Evolutionary conservation across 2,113 vertebrate species (phyloP), one percentile per base, ranked within the genome.

Genomic region (Pteruthius melanotis): DNA sequence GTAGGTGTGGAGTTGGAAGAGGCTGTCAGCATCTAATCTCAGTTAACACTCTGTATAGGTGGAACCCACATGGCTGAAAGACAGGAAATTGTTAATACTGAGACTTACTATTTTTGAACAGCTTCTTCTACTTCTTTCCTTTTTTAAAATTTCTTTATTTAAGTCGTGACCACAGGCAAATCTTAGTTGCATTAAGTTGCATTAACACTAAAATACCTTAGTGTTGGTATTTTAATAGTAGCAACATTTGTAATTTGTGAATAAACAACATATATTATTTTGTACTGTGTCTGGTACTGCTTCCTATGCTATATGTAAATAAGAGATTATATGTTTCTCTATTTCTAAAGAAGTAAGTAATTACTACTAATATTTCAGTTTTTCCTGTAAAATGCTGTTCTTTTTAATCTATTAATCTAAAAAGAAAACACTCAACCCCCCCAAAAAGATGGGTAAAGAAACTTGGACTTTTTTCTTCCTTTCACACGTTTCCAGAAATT

Each of bases 391-490:
- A 5, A 11, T 47, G 5, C 4, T 23, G 15, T 6, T 19, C 44
- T 39, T n/a, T 77, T 52, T 24, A 6, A 47, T 52, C 52, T 63
- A 17, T 49, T 28, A 81, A 31, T 10, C 27, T 21, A 40, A 85
- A 26, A 15, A 57, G 52, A 61, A 57, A 14, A 0, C 27, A 50
- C 44, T 72, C 28, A 54, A 16, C 3, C 3, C 7, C 7, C 2
- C 8, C 8, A 72, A 53, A 19, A 71, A 47, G 28, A 40, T 37
- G 9, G 35, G 6, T 18, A 68, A 72, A 77, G 49, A 90, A 60
- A 56, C 39, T 35, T 71, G 23, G 18, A 47, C 44, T 24, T 70
- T n/a, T 69, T 83, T 40, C 20, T 76, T 83, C 31, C 11, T 56
- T 77, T 50, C 27, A 40, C 18, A 35, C 13, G 15, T 71, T 60